A percentile compares a stretch with the other conserved stretches of the same genome.
phyloP scores from a whole-genome alignment of 2,113 vertebrate genomes.

The Sphaerodactylus townsendi region DNA sequence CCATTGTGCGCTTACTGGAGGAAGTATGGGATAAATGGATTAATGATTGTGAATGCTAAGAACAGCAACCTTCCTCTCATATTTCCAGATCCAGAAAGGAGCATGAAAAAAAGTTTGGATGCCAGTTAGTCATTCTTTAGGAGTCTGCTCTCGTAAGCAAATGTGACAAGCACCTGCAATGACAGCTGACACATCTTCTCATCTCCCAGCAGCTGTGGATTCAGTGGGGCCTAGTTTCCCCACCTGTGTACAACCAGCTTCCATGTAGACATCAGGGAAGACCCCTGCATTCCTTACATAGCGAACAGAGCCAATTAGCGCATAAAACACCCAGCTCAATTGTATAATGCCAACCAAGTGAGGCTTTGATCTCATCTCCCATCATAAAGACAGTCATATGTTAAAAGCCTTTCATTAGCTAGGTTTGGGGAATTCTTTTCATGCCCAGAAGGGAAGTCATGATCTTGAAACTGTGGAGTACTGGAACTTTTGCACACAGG shows the following conservation, averaged over 20 bases:
- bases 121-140: not conserved
- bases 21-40: not conserved
- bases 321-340: not conserved
- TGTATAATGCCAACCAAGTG: accelerated
- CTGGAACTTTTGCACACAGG: not conserved
- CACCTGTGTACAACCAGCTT: not conserved
- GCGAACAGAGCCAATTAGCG: not conserved
- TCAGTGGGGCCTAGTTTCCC: slow-evolving; percentile 33
- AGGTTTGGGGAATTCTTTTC: slow-evolving; percentile 5
- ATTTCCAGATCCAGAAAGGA: not conserved
- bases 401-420: slow-evolving; percentile 14
- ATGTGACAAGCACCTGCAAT: not conserved
- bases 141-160: not conserved
- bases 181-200: not conserved
- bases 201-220: slow-evolving; percentile 10
- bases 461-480: not conserved
- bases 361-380: not conserved
- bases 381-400: slow-evolving; percentile 12
- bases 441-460: not conserved
- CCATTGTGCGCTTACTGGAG: not conserved
- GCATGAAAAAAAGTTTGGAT: slow-evolving; percentile 2
- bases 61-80: not conserved
- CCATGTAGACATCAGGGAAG: not conserved
- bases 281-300: not conserved
- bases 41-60: not conserved